A percentile compares a stretch with the other conserved stretches of the same genome.
These are phyloP conservation scores for Platypus cylindrus DNA, from an alignment of 2,888 invertebrate species.

Conservation along the genomic window DNA sequence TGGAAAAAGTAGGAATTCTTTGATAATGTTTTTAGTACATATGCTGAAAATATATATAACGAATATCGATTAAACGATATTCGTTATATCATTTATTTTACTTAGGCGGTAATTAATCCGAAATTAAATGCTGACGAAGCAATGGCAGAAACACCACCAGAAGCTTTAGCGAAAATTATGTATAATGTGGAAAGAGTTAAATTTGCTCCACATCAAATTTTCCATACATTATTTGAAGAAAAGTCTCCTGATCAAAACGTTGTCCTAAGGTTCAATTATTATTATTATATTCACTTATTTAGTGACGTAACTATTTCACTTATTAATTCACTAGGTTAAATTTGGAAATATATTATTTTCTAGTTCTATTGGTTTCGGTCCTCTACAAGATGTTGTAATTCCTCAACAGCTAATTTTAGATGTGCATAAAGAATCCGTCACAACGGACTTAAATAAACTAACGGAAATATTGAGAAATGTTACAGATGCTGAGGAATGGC, in stretches of 20 bases:
- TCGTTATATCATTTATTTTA: no score
- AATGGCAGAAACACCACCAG: slow-evolving; percentile 28
- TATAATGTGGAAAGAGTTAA: slow-evolving; percentile 30
- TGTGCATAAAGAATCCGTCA: slow-evolving; percentile 22
- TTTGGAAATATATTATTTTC: background rate
- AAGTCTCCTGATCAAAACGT: slow-evolving; percentile 17
- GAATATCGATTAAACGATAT: background rate
- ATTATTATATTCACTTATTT: background rate
- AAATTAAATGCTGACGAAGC: slow-evolving; percentile 26
- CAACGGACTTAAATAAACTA: slow-evolving; percentile 21
- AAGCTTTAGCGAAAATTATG: slow-evolving; percentile 30
- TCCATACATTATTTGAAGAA: slow-evolving; percentile 27
- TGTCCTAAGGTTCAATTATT: slow-evolving; percentile 15
- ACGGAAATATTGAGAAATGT: slow-evolving; percentile 18
- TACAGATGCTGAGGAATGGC: slow-evolving; percentile 19
- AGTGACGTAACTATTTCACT: background rate
- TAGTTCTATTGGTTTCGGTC: slow-evolving; percentile 29
- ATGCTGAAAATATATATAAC: background rate
- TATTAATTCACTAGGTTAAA: background rate
- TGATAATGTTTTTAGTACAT: background rate
- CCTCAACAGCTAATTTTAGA: slow-evolving; percentile 22
- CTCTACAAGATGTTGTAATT: slow-evolving; percentile 29
- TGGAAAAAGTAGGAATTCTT: slow-evolving; percentile 25
- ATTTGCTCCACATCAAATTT: slow-evolving; percentile 26
- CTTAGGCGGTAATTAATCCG: slow-evolving; percentile 24